These are phyloP conservation scores for Sarcophaga rosellei DNA, from an alignment of 2,888 invertebrate species.

Conservation along the genomic window DNA sequence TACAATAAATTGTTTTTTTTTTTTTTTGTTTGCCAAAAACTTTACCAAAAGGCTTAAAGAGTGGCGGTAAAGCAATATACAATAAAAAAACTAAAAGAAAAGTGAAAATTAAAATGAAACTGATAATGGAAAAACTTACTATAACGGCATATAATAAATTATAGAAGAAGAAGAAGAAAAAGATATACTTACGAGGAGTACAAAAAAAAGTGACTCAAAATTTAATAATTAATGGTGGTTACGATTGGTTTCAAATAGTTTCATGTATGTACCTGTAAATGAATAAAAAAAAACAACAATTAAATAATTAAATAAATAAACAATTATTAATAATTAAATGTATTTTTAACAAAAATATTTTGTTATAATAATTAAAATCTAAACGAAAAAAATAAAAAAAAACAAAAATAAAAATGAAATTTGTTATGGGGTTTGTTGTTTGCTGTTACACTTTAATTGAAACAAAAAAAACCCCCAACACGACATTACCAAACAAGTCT, in stretches of 20 bases:
- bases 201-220: conserved; percentile 29
- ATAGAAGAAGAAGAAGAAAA: background rate
- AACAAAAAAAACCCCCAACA: too few relatives aligned
- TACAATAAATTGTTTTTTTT: too few relatives aligned
- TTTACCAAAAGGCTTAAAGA: background rate
- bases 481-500: too few relatives aligned
- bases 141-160: background rate
- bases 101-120: conserved; percentile 58
- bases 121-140: conserved; percentile 5
- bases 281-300: conserved; percentile 23
- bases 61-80: too few relatives aligned
- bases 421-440: too few relatives aligned
- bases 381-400: background rate
- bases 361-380: conserved; percentile 10
- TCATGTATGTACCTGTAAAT: conserved; percentile 57
- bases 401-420: background rate
- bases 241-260: conserved; percentile 3
- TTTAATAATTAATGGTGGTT: background rate
- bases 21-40: too few relatives aligned
- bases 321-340: conserved; percentile 27
- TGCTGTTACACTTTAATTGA: too few relatives aligned
- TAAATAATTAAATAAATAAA: too few relatives aligned
- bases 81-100: conserved; percentile 54
- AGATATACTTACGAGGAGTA: conserved; percentile 13
- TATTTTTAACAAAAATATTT: background rate